Conservation (phyloP, 1,140 invertebrate species). For the Gonioctena quinquepunctata region DNA sequence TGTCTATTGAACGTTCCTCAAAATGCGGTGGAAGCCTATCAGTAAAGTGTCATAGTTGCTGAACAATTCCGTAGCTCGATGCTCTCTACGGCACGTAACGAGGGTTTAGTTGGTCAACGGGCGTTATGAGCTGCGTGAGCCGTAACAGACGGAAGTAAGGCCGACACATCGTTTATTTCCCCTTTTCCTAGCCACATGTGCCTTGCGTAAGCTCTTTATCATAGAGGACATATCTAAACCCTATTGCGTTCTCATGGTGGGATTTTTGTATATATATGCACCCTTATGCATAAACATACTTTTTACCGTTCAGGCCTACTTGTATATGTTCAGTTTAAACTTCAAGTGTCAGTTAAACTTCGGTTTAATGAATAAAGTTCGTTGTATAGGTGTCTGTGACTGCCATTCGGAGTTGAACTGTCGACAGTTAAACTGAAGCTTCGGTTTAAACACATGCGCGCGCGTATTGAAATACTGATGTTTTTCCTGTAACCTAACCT, state of each 20-base stretch:
- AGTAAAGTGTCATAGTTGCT: slow-evolving; percentile 14
- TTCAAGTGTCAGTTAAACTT: no score
- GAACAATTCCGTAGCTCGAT: not conserved
- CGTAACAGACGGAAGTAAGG: slow-evolving; percentile 29
- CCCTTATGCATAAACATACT: no score
- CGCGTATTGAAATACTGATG: no score
- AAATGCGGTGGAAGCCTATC: not conserved
- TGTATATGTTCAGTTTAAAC: no score
- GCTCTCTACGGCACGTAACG: slow-evolving; percentile 12
- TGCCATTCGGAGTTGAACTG: no score
- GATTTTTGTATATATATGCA: no score
- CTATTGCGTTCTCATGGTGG: not conserved
- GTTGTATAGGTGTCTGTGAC: no score
- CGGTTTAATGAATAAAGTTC: no score
- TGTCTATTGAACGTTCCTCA: not conserved
- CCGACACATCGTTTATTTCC: slow-evolving; percentile 38
- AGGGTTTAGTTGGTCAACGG: slow-evolving; percentile 29
- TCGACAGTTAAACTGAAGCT: no score
- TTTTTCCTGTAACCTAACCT: no score
- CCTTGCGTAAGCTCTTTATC: slow-evolving; percentile 24
- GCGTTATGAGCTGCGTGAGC: slow-evolving; percentile 33
- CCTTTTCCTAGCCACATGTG: slow-evolving; percentile 32
- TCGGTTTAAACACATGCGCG: no score
- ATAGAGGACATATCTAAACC: slow-evolving; percentile 15
- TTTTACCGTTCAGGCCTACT: no score